Percentiles rank a stretch among this genome's conserved stretches.
Evolutionary conservation across 2,113 vertebrate genomes (phyloP).

Genomic region (Gymnobelideus leadbeateri): DNA sequence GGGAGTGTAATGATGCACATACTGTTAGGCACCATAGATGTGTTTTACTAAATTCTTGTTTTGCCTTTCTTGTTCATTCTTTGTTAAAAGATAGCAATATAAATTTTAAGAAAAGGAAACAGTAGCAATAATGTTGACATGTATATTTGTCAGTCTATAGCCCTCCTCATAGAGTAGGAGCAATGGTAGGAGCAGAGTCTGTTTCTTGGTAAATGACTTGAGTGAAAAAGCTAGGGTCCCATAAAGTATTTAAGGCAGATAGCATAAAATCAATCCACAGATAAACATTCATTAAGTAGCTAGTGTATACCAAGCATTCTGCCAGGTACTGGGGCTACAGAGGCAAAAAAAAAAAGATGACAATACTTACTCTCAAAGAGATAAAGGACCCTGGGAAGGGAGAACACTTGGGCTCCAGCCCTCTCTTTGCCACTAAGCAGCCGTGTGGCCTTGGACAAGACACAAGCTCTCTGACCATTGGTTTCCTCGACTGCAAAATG

Average conservation of each 20-base stretch:
- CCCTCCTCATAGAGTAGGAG: not conserved
- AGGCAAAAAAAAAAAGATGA: not conserved
- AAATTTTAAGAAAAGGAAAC: not conserved
- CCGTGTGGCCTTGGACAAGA: not conserved
- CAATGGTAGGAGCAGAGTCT: not conserved
- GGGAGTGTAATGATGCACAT: not conserved
- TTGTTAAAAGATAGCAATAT: not conserved
- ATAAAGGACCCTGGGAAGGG: not conserved
- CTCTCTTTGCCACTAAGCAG: not conserved
- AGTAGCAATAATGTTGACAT: not conserved
- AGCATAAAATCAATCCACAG: not conserved
- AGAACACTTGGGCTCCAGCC: not conserved
- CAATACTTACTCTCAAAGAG: not conserved
- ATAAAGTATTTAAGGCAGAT: not conserved
- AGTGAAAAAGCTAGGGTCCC: not conserved
- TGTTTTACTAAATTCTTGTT: not conserved
- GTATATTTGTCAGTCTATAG: not conserved
- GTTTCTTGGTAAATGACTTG: not conserved
- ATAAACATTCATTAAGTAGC: not conserved
- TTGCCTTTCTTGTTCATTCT: not conserved
- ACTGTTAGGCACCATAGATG: not conserved
- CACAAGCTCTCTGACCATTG: not conserved
- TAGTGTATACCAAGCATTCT: not conserved
- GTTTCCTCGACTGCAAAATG: not conserved
- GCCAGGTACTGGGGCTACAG: not conserved